Evolutionary conservation across 2,888 invertebrate genomes (phyloP).

Genomic region (Xiphydria camelus): DNA sequence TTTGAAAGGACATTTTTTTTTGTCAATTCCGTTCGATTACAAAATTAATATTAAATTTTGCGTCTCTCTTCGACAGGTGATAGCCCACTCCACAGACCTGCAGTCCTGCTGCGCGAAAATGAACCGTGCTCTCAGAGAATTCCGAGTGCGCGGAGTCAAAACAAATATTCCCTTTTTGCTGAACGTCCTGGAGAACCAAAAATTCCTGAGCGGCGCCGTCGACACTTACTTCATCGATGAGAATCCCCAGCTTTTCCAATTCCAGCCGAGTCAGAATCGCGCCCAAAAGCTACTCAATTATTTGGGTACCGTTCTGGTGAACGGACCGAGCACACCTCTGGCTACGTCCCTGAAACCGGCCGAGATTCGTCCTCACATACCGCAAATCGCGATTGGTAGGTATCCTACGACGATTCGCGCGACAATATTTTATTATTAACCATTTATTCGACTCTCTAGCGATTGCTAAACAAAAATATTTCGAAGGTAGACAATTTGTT

Average conservation of each 20-base stretch:
- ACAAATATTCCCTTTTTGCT: slow-evolving; percentile 98
- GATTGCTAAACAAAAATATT: too few relatives aligned
- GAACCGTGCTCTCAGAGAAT: slow-evolving; percentile 93
- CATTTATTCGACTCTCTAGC: too few relatives aligned
- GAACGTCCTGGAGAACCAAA: slow-evolving; percentile 94
- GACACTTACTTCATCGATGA: slow-evolving; percentile 99
- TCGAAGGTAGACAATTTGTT: too few relatives aligned
- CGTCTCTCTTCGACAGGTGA: slow-evolving; percentile 61
- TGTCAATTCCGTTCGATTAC: too few relatives aligned
- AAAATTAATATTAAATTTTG: not conserved
- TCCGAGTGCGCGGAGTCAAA: slow-evolving; percentile 97
- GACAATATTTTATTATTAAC: too few relatives aligned
- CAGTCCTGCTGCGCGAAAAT: slow-evolving; percentile 93
- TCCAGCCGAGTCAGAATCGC: slow-evolving; percentile 85
- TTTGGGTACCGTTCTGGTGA: slow-evolving; percentile 90
- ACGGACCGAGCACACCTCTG: slow-evolving; percentile 93
- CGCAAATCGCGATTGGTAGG: slow-evolving; percentile 77
- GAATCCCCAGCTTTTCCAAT: slow-evolving; percentile 93
- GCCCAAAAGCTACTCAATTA: slow-evolving; percentile 95
- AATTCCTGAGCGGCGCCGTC: slow-evolving; percentile 90
- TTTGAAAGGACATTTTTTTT: not conserved
- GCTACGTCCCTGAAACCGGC: slow-evolving; percentile 88
- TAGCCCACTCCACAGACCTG: slow-evolving; percentile 89
- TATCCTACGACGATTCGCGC: too few relatives aligned
- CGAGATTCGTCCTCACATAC: slow-evolving; percentile 81